A percentile compares a stretch with the other conserved stretches of the same genome.
These are phyloP conservation scores for Margarornis squamiger DNA, from an alignment of 2,797 vertebrate species.

Conservation along the genomic window DNA sequence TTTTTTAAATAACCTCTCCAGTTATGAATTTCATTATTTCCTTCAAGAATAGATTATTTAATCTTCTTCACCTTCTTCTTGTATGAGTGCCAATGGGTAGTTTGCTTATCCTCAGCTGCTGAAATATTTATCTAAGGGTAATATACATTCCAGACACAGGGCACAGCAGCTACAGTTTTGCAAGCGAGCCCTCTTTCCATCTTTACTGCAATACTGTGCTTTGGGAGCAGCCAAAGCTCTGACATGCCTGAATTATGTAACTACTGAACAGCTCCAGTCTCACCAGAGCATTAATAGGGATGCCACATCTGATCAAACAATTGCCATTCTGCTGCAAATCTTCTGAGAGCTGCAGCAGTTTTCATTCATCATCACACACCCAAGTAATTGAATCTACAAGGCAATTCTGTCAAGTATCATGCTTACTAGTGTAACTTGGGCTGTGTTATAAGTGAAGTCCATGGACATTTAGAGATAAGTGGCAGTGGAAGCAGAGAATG, in stretches of 20 bases:
- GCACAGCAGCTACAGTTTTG: background rate
- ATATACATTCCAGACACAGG: background rate
- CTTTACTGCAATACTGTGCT: background rate
- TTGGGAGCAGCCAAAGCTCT: background rate
- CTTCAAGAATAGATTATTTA: background rate
- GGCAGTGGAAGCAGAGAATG: background rate
- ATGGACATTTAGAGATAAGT: constrained; percentile 8
- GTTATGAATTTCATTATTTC: background rate
- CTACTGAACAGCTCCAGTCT: constrained; percentile 4
- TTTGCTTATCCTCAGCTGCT: background rate
- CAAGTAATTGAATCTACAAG: constrained; percentile 57
- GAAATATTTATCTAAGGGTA: background rate
- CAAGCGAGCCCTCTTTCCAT: background rate
- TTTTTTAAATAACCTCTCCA: background rate
- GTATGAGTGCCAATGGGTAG: background rate
- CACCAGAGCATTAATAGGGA: constrained; percentile 33
- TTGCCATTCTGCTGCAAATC: constrained; percentile 35
- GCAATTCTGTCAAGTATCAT: constrained; percentile 37
- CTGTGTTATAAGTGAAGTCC: background rate
- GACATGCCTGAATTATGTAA: background rate
- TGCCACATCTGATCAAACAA: constrained; percentile 56
- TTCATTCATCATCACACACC: constrained; percentile 42
- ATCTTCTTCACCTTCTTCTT: background rate
- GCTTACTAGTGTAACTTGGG: background rate
- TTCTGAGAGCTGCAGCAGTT: constrained; percentile 9